Evolutionary conservation across 2,888 invertebrate genomes (phyloP), one percentile per base, ranked within the genome.

Genomic region (Buathra laborator): DNA sequence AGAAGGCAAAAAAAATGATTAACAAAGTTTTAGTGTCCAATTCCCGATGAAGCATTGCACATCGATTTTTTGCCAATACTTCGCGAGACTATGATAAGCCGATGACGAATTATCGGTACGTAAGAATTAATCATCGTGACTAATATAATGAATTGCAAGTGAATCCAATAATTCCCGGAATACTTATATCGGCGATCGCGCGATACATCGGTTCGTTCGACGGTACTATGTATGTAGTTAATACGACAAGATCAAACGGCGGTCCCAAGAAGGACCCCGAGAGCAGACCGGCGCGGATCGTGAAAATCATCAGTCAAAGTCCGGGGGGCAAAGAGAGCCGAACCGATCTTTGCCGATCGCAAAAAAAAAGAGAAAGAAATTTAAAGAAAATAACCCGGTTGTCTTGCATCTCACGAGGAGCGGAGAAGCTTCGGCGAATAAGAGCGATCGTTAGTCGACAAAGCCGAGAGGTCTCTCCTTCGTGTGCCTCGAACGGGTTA

Each of bases 241-340:
- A 74, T 48, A 64, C 70, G 70, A 71, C 66, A 19, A 64, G 56
- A 19, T 16, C 19, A 62, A 19, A 64, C 24, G 53, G 14, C 19
- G n/a, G 16, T 4, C 19, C 24, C 24, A 29, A n/a, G 51, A n/a
- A 68, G 6, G 56, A 79, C 67, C 24, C 59, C 70, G 53, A 67
- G 64, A 67, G 64, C 37, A 72, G 56, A 68, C 53, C 78, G 68
- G 71, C 71, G 46, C 56, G 67, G 78, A 75, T 83, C 67, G 78
- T 77, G 83, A 85, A 87, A 87, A 87, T 84, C 86, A 87, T 87
- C 85, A 85, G 82, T 87, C 86, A 87, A 86, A 87, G 86, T 86
- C 87, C 85, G 81, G 84, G 86, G 86, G 87, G 86, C 86, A 83
- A 79, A 86, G 80, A 67, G 81, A 81, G 83, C 77, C 85, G 85